These are phyloP conservation scores for Orthosia gracilis DNA, from an alignment of 2,888 invertebrate genomes.

Conservation along the genomic window DNA sequence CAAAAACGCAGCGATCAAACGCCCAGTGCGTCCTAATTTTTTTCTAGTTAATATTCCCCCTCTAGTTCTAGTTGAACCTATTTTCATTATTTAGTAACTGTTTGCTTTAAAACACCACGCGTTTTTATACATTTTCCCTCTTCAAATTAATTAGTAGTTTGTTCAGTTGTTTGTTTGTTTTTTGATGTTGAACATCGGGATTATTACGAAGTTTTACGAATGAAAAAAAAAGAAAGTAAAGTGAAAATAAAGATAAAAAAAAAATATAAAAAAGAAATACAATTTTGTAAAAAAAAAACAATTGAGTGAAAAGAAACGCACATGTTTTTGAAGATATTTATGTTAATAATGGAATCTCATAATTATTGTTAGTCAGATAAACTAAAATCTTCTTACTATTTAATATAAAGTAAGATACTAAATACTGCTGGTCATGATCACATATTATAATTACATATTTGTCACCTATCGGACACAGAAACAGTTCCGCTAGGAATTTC, in stretches of 20 bases:
- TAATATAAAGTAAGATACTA: background rate
- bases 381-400: background rate
- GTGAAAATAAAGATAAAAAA: background rate
- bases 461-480: background rate
- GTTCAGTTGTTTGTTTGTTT: slow-evolving; percentile 26
- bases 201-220: slow-evolving; percentile 50
- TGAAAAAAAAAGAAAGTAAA: background rate
- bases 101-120: slow-evolving; percentile 45
- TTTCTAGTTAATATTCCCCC: slow-evolving; percentile 40
- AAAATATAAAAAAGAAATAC: background rate
- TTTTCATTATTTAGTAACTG: slow-evolving; percentile 28
- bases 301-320: background rate
- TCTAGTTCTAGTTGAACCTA: slow-evolving; percentile 39
- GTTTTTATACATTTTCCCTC: slow-evolving; percentile 26
- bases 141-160: slow-evolving; percentile 6
- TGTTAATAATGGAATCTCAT: background rate
- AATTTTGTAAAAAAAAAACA: slow-evolving; percentile 33
- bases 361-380: background rate
- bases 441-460: background rate
- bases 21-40: background rate
- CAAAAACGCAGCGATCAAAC: slow-evolving; percentile 38
- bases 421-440: background rate
- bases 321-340: background rate
- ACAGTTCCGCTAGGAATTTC: background rate
- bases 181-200: slow-evolving; percentile 59